Evolutionary conservation across 2,888 invertebrate species (phyloP).

Genomic region (Lasioglossum malachurum): DNA sequence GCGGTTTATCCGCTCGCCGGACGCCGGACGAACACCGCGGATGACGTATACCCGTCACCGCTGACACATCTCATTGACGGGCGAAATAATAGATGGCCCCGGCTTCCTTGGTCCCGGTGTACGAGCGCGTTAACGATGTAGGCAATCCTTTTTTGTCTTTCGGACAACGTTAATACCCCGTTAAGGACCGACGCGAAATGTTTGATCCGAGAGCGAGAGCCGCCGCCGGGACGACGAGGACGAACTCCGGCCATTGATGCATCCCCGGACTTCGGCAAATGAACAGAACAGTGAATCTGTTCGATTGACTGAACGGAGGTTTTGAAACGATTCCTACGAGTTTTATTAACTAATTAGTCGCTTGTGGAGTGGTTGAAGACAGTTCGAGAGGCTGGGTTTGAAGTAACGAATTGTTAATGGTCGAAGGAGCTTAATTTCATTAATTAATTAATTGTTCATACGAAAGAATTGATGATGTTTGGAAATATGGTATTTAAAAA

Average conservation of each 20-base stretch:
- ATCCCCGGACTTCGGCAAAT: not conserved
- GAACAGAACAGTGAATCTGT: not conserved
- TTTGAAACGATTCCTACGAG: not conserved
- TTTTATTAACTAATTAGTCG: not conserved
- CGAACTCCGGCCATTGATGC: not conserved
- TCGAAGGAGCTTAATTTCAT: not conserved
- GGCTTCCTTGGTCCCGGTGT: slow-evolving; percentile 65
- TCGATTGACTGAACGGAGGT: not conserved
- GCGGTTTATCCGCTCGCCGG: slow-evolving; percentile 52
- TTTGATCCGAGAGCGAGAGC: slow-evolving; percentile 41
- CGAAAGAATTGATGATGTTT: not conserved
- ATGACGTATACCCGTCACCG: slow-evolving; percentile 74
- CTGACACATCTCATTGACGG: slow-evolving; percentile 75
- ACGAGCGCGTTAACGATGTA: slow-evolving; percentile 69
- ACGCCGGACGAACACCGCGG: slow-evolving; percentile 71
- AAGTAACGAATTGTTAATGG: not conserved
- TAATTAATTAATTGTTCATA: not conserved
- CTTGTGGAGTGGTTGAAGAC: rapidly evolving
- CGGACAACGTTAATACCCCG: slow-evolving; percentile 54
- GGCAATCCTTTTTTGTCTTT: slow-evolving; percentile 67
- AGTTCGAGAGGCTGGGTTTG: not conserved
- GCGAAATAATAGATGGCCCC: slow-evolving; percentile 73
- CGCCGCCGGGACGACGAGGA: slow-evolving; percentile 16
- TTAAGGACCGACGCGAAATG: slow-evolving; percentile 59
- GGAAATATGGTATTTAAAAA: no score